phyloP scores from a whole-genome alignment of 37 sponge, comb jelly and placozoan genomes.

The Agelas oroides region DNA sequence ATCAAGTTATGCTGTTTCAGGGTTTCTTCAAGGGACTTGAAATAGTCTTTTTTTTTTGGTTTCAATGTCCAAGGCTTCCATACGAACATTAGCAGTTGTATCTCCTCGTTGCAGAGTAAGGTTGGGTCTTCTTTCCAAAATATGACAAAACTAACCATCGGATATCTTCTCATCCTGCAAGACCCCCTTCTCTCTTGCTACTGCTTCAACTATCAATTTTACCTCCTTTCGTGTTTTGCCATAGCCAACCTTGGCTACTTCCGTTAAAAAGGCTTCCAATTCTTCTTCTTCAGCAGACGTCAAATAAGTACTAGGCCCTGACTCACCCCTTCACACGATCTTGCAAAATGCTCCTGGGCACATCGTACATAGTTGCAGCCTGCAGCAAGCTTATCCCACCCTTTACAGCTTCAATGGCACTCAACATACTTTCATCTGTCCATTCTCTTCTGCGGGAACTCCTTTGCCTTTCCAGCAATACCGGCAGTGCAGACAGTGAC shows the following conservation, averaged over 20 bases:
- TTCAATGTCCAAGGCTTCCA: constrained; percentile 30
- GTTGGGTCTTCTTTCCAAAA: constrained; percentile 30
- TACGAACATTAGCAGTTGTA: constrained; percentile 14
- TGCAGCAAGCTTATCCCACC: background rate
- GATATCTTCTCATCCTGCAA: background rate
- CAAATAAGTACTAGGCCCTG: constrained; percentile 30
- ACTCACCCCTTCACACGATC: background rate
- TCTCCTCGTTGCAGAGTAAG: constrained; percentile 38
- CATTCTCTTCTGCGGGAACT: constrained; percentile 30
- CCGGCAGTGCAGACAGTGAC: too few species aligned
- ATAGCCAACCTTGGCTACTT: constrained; percentile 44
- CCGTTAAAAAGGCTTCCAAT: constrained; percentile 4
- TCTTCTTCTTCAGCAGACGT: constrained; percentile 19
- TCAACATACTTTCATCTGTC: constrained; percentile 17
- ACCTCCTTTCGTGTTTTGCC: constrained; percentile 44
- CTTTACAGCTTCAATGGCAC: constrained; percentile 6
- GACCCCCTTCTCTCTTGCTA: constrained; percentile 31
- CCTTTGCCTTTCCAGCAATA: too few species aligned
- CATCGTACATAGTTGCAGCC: constrained; percentile 7
- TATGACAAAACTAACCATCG: constrained; percentile 43
- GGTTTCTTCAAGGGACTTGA: too few species aligned
- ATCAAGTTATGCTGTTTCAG: too few species aligned
- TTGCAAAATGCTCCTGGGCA: constrained; percentile 16
- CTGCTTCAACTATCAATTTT: constrained; percentile 16
- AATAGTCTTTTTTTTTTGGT: too few species aligned